phyloP scores from a whole-genome alignment of 2,797 vertebrate species.

The Rhinichthys osculus region DNA sequence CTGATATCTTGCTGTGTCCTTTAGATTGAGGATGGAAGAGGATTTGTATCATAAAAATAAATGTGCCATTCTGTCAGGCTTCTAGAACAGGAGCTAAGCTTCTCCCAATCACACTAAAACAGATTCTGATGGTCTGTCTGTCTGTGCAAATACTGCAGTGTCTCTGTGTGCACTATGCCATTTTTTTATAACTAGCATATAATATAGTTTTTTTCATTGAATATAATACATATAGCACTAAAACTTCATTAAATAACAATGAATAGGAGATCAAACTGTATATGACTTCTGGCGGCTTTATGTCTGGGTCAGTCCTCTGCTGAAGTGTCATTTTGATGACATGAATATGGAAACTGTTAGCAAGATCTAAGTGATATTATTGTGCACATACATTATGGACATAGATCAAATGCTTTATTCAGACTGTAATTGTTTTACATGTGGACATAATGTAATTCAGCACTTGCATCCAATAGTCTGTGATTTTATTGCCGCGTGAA shows the following conservation, averaged over 20 bases:
- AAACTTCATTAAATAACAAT: background rate
- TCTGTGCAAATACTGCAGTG: background rate
- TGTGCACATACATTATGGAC: background rate
- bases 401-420: background rate
- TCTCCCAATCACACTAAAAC: background rate
- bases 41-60: conserved; percentile 34
- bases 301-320: background rate
- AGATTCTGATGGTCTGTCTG: conserved; percentile 15
- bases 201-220: background rate
- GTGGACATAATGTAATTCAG: background rate
- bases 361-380: background rate
- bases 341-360: background rate
- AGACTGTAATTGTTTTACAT: background rate
- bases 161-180: background rate
- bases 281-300: background rate
- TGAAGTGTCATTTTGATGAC: background rate
- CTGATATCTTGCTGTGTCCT: conserved; percentile 14
- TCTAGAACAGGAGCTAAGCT: background rate
- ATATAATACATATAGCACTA: background rate
- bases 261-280: background rate
- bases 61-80: conserved; percentile 20
- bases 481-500: background rate
- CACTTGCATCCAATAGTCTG: background rate
- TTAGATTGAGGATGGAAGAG: conserved; percentile 31
- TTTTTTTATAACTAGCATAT: background rate